Percentiles rank a stretch among this genome's conserved stretches.
Evolutionary conservation across 2,113 vertebrate genomes (phyloP).

Genomic region (Indri indri): DNA sequence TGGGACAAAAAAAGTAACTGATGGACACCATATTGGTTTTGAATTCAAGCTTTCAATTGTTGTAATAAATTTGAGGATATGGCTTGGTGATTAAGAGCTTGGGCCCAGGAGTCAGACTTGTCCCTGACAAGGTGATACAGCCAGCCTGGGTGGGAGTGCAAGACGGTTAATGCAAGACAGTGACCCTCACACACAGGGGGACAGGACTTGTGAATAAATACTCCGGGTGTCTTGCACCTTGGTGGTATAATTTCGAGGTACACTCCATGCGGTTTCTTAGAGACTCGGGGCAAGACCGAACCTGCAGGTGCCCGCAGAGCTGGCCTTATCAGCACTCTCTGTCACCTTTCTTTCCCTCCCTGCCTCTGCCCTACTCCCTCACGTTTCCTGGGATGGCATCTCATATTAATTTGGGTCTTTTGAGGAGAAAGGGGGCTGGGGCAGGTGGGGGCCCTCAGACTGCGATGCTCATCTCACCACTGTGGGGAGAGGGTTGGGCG

Average conservation of each 20-base stretch:
- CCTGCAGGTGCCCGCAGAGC: rapidly evolving
- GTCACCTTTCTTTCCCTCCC: background rate
- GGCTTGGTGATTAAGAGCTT: background rate
- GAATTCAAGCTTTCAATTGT: background rate
- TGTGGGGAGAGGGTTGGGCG: too few relatives aligned
- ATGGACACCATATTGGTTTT: background rate
- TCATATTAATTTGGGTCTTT: background rate
- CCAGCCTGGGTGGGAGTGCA: background rate
- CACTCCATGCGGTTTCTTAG: background rate
- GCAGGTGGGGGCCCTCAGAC: background rate
- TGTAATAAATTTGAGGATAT: background rate
- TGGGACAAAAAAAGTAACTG: background rate
- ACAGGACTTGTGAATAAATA: too few relatives aligned
- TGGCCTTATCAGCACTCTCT: background rate
- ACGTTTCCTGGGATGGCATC: background rate
- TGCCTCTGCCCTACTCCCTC: background rate
- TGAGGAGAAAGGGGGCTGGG: background rate
- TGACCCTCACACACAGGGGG: background rate
- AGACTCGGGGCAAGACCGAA: background rate
- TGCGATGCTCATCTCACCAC: too few relatives aligned
- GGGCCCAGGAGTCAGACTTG: background rate
- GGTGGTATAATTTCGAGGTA: background rate
- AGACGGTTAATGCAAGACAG: background rate
- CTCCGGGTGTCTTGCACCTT: background rate
- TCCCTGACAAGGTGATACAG: rapidly evolving